Conservation (phyloP, 2,113 vertebrate species). For the Tragelaphus imberbis region DNA sequence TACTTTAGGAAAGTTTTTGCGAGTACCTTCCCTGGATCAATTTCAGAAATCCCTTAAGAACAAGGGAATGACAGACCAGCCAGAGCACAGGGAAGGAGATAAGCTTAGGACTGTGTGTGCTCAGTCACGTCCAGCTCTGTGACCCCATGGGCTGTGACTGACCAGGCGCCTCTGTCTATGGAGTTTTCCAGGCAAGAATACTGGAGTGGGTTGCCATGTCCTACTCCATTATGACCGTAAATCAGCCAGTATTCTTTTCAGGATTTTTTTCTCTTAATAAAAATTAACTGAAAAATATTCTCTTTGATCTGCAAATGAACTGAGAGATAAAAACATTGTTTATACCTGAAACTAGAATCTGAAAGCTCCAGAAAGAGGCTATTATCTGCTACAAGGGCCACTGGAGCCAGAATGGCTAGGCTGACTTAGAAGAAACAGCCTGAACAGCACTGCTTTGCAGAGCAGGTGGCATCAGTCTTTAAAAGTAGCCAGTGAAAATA, state of each 20-base stretch:
- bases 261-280: neutral
- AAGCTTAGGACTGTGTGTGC: neutral
- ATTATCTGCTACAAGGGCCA: neutral
- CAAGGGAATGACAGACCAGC: neutral
- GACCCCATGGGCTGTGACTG: neutral
- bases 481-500: neutral
- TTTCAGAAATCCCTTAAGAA: neutral
- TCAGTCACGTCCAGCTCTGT: neutral
- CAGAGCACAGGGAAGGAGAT: neutral
- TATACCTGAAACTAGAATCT: neutral
- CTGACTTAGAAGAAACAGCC: neutral
- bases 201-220: neutral
- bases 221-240: neutral
- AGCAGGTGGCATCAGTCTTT: neutral
- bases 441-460: neutral
- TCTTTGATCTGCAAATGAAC: neutral
- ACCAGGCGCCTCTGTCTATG: neutral
- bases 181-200: neutral
- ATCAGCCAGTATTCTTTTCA: neutral
- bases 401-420: neutral
- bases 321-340: neutral
- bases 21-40: neutral
- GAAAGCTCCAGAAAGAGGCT: neutral
- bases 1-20: neutral
- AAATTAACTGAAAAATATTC: conserved; percentile 3